These are phyloP conservation scores for Crossaster papposus DNA, from an alignment of 53 echinoderm and acorn worm genomes.

Conservation along the genomic window DNA sequence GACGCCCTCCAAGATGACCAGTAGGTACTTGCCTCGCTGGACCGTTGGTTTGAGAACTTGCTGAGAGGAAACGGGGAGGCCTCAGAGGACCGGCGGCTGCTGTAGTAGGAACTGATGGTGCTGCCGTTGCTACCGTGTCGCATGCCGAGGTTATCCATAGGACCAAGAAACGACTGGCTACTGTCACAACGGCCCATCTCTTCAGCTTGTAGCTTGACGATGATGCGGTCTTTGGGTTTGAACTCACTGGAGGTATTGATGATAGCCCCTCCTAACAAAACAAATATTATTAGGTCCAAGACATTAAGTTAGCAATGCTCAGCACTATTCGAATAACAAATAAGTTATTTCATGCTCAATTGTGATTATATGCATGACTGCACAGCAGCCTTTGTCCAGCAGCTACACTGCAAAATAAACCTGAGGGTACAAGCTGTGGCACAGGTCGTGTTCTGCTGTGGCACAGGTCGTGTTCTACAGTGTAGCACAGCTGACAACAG, in stretches of 20 bases:
- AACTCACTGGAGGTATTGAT: constrained; percentile 59
- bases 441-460: no score
- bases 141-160: constrained; percentile 70
- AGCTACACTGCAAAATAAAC: no score
- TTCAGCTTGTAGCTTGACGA: constrained; percentile 81
- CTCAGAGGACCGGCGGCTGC: constrained; percentile 93
- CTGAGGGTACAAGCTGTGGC: no score
- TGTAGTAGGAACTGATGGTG: constrained; percentile 94
- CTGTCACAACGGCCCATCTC: constrained; percentile 87
- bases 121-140: constrained; percentile 92
- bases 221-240: constrained; percentile 82
- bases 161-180: constrained; percentile 77
- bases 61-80: constrained; percentile 95
- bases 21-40: constrained; percentile 89
- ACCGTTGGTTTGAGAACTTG: constrained; percentile 87
- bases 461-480: no score
- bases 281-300: neutral
- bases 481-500: no score
- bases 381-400: no score
- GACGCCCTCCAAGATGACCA: constrained; percentile 87
- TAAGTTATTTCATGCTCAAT: no score
- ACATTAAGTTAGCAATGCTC: no score
- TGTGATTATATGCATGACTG: no score
- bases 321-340: no score
- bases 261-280: constrained; percentile 29